Evolutionary conservation across 2,888 invertebrate genomes (phyloP), one percentile per base, ranked within the genome.

Genomic region (Entomobrya multifasciata): DNA sequence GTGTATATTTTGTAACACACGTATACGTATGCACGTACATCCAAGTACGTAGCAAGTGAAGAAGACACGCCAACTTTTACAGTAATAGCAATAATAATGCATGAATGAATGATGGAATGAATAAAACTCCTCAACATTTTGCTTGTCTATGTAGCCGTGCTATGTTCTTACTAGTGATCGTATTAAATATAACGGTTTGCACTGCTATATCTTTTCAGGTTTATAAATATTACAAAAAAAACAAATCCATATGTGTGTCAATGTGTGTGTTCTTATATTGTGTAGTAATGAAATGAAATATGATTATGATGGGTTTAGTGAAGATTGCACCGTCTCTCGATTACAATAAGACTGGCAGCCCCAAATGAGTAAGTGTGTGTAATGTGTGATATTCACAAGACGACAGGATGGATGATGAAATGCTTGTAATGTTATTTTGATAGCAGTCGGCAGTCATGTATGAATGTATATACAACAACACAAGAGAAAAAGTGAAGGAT

Each of bases 341-440:
- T 36, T 8, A 36, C 36, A 36, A 36, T 36, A 4, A 36, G 36
- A 36, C 36, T 36, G 36, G 5, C 36, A n/a, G n/a, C n/a, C n/a
- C n/a, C n/a, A n/a, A n/a, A n/a, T 36, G 36, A 36, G 36, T n/a
- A n/a, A 36, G 36, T 6, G 36, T 36, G 36, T 36, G 8, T 36
- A 36, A 36, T 36, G 8, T n/a, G 8, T 36, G 8, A 36, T 36
- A 36, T 6, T 36, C n/a, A n/a, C n/a, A n/a, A n/a, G 60, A 41
- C 67, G 44, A 67, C 41, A 67, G 67, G 67, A 67, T 67, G 67
- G 22, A 67, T 67, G 72, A 49, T 30, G 30, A 30, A 52, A 78
- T 36, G 36, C 10, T 22, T 15, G 72, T 72, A 72, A 72, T 11
- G n/a, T 20, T 20, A 13, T 36, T 6, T 36, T 36, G 8, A 36